Evolutionary conservation across 2,797 vertebrate genomes (phyloP), one percentile per base, ranked within the genome.

Genomic region (Smutsia gigantea): DNA sequence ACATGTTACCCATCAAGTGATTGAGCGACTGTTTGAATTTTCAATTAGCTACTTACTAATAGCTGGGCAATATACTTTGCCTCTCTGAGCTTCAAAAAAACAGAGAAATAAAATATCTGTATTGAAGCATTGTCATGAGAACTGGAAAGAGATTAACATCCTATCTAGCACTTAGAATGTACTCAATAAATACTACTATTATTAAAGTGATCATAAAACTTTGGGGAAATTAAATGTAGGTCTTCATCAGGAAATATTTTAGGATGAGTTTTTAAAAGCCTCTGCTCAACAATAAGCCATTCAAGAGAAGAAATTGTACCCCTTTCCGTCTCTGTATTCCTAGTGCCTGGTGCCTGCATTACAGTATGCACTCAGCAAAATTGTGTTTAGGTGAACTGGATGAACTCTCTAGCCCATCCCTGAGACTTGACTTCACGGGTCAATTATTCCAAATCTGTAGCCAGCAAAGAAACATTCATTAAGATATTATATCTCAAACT

Each of bases 131-230:
- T 87, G 46, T 86, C 72, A 34, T 71, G 39, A 79, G 87, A 90
- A 79, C 51, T 74, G 18, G 64, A 90, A 90, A 74, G 34, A 84
- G 82, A 79, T 57, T 18, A 72, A 17, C 34, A 57, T 39, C 18
- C 3, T 72, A 72, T 81, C 55, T 78, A 66, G 49, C 75, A 66
- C 49, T 94, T 46, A 64, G 34, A 84, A 87, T 34, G 25, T 83
- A 27, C 49, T 93, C 63, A 49, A 68, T 42, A 93, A 78, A 90
- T 53, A 34, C 5, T 57, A 37, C 39, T 79, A 61, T 64, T 71
- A 94, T 79, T 91, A 69, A 93, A 95, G 23, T 42, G 37, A 79
- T 84, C 25, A 42, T 51, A 84, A 88, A 93, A 91, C 57, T 61
- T 74, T 49, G 46, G 19, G 18, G 77, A 87, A 87, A 96, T 79